These are phyloP conservation scores for Falco naumanni DNA, from an alignment of 2,797 vertebrate genomes.

Conservation along the genomic window DNA sequence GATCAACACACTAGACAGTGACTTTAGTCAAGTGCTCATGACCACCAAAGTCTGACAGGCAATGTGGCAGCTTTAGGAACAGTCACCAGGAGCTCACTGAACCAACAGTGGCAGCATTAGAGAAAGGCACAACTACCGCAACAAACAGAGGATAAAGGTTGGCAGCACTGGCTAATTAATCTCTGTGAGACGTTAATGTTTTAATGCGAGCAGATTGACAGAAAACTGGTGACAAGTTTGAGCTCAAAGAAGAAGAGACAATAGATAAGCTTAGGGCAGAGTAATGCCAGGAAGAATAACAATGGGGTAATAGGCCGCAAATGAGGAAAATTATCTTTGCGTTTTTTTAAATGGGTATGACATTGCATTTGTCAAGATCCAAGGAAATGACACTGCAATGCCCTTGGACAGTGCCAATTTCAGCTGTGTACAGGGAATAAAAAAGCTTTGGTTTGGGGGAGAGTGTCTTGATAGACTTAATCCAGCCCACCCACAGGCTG, in stretches of 20 bases:
- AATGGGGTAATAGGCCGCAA: neutral
- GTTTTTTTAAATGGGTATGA: neutral
- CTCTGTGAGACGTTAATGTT: neutral
- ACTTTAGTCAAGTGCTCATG: neutral
- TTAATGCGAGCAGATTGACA: neutral
- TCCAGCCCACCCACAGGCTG: neutral
- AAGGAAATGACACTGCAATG: neutral
- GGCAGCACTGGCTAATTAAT: neutral
- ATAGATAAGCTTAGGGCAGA: neutral
- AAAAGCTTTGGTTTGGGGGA: neutral
- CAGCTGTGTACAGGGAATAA: neutral
- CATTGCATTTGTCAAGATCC: neutral
- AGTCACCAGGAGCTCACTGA: neutral
- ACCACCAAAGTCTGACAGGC: neutral
- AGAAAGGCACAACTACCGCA: neutral
- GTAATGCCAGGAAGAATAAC: neutral
- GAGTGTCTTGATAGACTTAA: neutral
- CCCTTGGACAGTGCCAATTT: neutral
- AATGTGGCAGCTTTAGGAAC: neutral
- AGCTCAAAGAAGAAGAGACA: neutral
- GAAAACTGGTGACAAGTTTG: neutral
- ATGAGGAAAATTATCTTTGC: neutral
- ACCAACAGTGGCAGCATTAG: neutral
- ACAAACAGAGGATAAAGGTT: neutral
- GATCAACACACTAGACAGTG: neutral